Percentiles rank a stretch among this genome's conserved stretches.
Conservation (phyloP, 2,113 vertebrate species). For the Oceanites oceanicus region DNA sequence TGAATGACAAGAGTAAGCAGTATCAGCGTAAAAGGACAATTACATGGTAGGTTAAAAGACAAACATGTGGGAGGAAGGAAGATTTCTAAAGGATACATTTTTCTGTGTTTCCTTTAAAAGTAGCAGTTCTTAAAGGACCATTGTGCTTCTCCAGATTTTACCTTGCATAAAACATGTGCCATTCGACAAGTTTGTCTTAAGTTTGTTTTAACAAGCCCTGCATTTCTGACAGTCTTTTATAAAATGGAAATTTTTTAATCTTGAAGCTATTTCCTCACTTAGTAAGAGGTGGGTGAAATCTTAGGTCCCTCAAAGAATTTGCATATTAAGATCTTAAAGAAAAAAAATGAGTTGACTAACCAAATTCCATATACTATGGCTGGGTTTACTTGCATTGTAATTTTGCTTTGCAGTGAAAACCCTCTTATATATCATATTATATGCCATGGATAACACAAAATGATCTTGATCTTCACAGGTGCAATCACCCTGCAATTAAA, state of each 20-base stretch:
- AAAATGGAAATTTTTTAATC: background rate
- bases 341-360: background rate
- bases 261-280: background rate
- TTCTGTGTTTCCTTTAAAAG: background rate
- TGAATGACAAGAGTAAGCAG: background rate
- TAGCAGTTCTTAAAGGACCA: background rate
- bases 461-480: background rate
- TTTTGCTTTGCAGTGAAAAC: background rate
- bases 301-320: background rate
- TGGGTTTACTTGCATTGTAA: background rate
- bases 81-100: background rate
- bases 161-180: background rate
- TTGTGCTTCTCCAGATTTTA: background rate
- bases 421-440: background rate
- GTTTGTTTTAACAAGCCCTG: background rate
- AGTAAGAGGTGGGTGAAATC: background rate
- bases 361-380: background rate
- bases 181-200: background rate
- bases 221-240: background rate
- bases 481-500: background rate
- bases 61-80: background rate
- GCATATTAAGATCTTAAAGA: background rate
- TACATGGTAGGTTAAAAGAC: background rate
- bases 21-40: background rate
- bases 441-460: background rate